A percentile compares a stretch with the other conserved stretches of the same genome.
These are phyloP conservation scores for Cepaea nemoralis DNA, from an alignment of 1,140 invertebrate species.

Conservation along the genomic window DNA sequence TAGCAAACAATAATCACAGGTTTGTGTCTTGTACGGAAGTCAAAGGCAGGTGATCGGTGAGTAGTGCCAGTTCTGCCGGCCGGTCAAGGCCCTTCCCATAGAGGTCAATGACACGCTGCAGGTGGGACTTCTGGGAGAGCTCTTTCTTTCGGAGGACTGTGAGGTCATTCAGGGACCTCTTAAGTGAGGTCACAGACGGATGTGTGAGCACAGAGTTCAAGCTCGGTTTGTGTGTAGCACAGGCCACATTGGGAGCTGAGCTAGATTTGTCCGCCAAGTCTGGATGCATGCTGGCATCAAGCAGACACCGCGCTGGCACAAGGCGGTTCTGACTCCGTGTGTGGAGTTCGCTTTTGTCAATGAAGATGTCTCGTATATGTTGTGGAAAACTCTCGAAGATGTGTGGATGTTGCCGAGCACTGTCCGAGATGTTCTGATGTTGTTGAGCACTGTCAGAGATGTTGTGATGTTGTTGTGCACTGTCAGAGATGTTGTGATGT, in stretches of 20 bases:
- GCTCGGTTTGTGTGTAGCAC: neutral
- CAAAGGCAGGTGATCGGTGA: slow-evolving; percentile 1
- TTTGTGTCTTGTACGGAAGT: neutral
- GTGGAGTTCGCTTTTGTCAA: neutral
- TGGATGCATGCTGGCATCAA: neutral
- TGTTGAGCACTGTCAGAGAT: too few species aligned
- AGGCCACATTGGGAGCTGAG: slow-evolving; percentile 26
- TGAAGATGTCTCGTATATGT: too few species aligned
- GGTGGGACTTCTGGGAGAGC: neutral
- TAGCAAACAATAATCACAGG: neutral
- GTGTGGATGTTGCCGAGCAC: too few species aligned
- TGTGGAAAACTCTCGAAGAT: too few species aligned
- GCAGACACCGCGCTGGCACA: too few species aligned
- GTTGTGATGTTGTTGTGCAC: too few species aligned
- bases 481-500: too few species aligned
- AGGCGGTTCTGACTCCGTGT: too few species aligned
- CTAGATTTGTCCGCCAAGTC: slow-evolving; percentile 16
- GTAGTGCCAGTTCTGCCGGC: slow-evolving; percentile 5
- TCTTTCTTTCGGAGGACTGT: neutral
- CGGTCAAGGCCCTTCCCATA: neutral
- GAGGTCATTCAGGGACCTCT: neutral
- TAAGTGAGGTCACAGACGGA: neutral
- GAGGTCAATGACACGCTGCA: neutral
- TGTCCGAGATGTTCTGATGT: too few species aligned
- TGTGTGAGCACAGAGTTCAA: slow-evolving; percentile 6